Percentiles rank a stretch among this genome's conserved stretches.
These are phyloP conservation scores for Pachydiplax longipennis DNA, from an alignment of 2,888 invertebrate genomes.

Conservation along the genomic window DNA sequence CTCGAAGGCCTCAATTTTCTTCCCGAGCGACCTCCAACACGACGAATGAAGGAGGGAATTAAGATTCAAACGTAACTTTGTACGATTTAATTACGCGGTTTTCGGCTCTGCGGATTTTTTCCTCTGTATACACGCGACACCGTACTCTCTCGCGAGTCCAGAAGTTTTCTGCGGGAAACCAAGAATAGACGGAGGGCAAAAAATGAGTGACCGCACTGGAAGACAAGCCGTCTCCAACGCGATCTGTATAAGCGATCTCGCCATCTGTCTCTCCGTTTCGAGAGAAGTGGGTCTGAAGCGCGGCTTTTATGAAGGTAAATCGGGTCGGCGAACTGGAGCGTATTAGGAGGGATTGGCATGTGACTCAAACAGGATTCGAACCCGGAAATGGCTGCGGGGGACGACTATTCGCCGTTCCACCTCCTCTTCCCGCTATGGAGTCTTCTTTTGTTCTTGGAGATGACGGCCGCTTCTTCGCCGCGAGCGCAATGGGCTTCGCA, in stretches of 20 bases:
- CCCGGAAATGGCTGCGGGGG: background rate
- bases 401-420: background rate
- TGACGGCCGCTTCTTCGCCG: background rate
- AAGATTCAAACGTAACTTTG: no score
- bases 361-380: background rate
- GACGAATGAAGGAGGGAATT: no score
- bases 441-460: background rate
- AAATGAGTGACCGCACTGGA: background rate
- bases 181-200: background rate
- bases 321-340: background rate
- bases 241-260: background rate
- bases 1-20: no score
- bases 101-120: no score
- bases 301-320: background rate
- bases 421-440: background rate
- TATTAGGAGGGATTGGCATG: background rate
- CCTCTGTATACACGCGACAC: no score
- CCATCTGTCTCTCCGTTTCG: background rate
- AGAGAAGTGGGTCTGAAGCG: background rate
- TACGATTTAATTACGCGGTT: no score
- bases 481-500: background rate
- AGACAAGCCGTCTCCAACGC: background rate
- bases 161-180: background rate
- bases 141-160: no score
- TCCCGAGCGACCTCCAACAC: no score